Percentiles rank a stretch among this genome's conserved stretches.
phyloP scores from a whole-genome alignment of 2,888 invertebrate genomes.

The Zygothrica quintamaculata region DNA sequence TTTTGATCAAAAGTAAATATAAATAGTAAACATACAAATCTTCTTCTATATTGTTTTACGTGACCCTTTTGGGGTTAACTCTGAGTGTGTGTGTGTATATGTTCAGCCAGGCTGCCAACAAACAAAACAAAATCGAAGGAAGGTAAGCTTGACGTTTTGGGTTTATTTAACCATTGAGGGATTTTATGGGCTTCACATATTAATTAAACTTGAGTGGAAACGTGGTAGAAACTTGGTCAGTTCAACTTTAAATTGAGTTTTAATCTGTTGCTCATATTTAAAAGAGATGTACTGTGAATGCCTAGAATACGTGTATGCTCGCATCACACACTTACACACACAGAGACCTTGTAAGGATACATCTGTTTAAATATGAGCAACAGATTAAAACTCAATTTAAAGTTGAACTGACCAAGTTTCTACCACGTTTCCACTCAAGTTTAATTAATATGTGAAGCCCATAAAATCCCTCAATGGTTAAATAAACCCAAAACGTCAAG shows the following conservation, averaged over 20 bases:
- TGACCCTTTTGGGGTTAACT: constrained; percentile 9
- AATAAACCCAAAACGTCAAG: constrained; percentile 50
- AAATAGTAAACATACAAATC: constrained; percentile 20
- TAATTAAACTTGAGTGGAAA: constrained; percentile 74
- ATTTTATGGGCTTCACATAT: constrained; percentile 72
- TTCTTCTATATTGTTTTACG: constrained; percentile 22
- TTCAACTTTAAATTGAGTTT: constrained; percentile 75
- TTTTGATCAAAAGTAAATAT: constrained; percentile 17
- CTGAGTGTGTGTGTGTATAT: constrained; percentile 16
- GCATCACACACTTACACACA: constrained; percentile 8
- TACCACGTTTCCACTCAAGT: constrained; percentile 59
- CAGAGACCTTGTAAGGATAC: constrained; percentile 16
- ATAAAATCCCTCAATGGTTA: constrained; percentile 58
- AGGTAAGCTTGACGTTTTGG: constrained; percentile 27
- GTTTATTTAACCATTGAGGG: constrained; percentile 60
- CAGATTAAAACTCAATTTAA: constrained; percentile 78
- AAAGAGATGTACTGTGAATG: no score
- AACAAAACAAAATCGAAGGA: constrained; percentile 24
- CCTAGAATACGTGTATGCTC: not conserved
- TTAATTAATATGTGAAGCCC: constrained; percentile 78
- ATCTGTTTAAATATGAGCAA: constrained; percentile 71
- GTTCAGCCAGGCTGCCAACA: constrained; percentile 5
- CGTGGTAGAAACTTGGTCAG: constrained; percentile 39
- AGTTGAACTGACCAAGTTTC: constrained; percentile 57
- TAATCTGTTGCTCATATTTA: constrained; percentile 77